These are phyloP conservation scores for Arothron firmamentum DNA, from an alignment of 2,113 vertebrate species.

Conservation along the genomic window DNA sequence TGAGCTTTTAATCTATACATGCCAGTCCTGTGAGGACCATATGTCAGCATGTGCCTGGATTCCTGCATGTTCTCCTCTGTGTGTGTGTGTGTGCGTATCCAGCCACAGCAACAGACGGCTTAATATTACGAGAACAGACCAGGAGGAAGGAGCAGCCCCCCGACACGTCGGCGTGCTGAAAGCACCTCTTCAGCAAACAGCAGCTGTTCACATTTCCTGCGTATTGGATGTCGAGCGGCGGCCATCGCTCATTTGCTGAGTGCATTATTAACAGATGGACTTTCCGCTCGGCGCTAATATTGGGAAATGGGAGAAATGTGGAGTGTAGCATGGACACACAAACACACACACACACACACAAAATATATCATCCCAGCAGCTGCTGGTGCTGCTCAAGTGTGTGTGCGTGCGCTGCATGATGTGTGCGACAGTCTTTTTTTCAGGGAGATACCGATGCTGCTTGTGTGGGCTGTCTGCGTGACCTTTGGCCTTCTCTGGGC, in stretches of 20 bases:
- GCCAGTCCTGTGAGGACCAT: slow-evolving; percentile 20
- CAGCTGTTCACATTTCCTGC: slow-evolving; percentile 73
- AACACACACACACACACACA: slow-evolving; percentile 7
- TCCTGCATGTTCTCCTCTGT: slow-evolving; percentile 32
- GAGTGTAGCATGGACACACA: slow-evolving; percentile 19
- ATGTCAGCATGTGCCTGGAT: slow-evolving; percentile 35
- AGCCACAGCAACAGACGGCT: slow-evolving; percentile 45
- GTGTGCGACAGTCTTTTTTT: slow-evolving; percentile 4
- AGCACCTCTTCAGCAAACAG: slow-evolving; percentile 52
- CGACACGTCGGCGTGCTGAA: slow-evolving; percentile 45
- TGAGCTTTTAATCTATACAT: slow-evolving; percentile 18
- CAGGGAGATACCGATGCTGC: background rate
- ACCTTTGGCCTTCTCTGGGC: slow-evolving; percentile 21
- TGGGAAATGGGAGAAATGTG: slow-evolving; percentile 61
- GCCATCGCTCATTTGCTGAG: slow-evolving; percentile 46
- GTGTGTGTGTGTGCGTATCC: slow-evolving; percentile 28
- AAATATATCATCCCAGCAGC: slow-evolving; percentile 26
- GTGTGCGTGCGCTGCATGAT: slow-evolving; percentile 8
- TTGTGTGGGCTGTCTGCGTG: slow-evolving; percentile 42
- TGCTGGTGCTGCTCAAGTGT: slow-evolving; percentile 46
- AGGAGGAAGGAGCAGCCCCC: slow-evolving; percentile 43
- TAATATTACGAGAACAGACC: slow-evolving; percentile 36
- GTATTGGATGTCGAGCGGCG: slow-evolving; percentile 64
- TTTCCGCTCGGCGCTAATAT: slow-evolving; percentile 57
- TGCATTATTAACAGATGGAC: slow-evolving; percentile 70